phyloP scores from a whole-genome alignment of 1,140 invertebrate species.

The Bicyclus anynana region DNA sequence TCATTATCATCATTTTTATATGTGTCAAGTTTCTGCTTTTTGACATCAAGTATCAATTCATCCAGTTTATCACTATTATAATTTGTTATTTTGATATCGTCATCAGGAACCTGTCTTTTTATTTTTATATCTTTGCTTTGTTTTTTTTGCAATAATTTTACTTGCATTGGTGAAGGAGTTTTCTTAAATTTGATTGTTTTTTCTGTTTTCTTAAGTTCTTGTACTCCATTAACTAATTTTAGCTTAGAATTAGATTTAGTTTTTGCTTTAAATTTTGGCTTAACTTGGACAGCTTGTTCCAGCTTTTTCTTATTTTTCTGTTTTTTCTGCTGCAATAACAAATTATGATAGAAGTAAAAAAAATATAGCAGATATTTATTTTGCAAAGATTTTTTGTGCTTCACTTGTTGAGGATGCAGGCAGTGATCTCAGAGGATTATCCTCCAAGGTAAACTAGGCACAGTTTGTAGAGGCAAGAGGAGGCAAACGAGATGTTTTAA shows the following conservation, averaged over 20 bases:
- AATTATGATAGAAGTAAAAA: too few species aligned
- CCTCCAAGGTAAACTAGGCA: too few species aligned
- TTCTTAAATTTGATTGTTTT: neutral
- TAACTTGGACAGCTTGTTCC: constrained; percentile 6
- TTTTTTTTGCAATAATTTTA: too few species aligned
- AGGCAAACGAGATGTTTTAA: too few species aligned
- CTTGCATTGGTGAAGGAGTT: neutral
- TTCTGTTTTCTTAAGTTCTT: constrained; percentile 9
- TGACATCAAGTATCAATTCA: constrained; percentile 47
- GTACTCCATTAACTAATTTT: neutral
- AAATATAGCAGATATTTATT: too few species aligned
- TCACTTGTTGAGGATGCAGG: too few species aligned
- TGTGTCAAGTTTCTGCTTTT: constrained; percentile 45
- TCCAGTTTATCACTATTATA: constrained; percentile 41
- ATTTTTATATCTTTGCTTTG: too few species aligned
- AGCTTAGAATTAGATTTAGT: constrained; percentile 11
- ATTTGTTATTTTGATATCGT: constrained; percentile 25
- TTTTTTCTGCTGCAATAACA: neutral
- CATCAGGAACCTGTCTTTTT: neutral
- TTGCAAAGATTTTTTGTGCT: too few species aligned
- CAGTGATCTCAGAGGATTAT: too few species aligned
- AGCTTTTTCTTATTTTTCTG: constrained; percentile 4
- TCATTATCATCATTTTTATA: constrained; percentile 47
- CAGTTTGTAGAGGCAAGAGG: too few species aligned
- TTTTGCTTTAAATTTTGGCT: constrained; percentile 15